These are phyloP conservation scores for rabbit (Oryctolagus cuniculus) DNA, from an alignment of 2,113 vertebrate species.

Conservation along the genomic window DNA sequence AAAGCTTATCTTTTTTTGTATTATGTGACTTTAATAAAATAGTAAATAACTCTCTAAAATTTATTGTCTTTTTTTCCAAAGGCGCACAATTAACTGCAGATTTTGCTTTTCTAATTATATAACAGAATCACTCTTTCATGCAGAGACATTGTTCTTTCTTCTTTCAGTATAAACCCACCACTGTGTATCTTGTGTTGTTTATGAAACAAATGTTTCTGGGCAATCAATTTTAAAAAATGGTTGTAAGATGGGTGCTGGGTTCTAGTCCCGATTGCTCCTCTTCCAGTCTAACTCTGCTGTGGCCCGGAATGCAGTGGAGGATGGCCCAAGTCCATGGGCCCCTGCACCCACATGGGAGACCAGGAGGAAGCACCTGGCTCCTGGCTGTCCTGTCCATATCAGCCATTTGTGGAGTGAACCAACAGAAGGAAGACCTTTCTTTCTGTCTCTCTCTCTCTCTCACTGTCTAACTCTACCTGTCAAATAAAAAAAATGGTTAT, in stretches of 20 bases:
- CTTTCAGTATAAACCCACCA: not conserved
- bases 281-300: no score
- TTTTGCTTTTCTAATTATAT: not conserved
- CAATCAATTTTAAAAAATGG: not conserved
- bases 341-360: no score
- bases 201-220: conserved; percentile 75
- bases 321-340: no score
- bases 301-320: no score
- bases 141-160: not conserved
- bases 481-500: conserved; percentile 61
- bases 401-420: no score
- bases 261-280: no score
- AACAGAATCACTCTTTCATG: not conserved
- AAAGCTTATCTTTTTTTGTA: conserved; percentile 17
- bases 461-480: no score
- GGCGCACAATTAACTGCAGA: not conserved
- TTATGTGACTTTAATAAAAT: not conserved
- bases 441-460: no score
- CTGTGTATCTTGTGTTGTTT: not conserved
- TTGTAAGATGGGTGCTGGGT: no score
- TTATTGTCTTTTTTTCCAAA: not conserved
- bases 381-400: no score
- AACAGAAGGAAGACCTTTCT: no score
- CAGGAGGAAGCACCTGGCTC: no score
- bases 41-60: not conserved